These are phyloP conservation scores for Ischnura elegans DNA, from an alignment of 2,888 invertebrate genomes.

Conservation along the genomic window DNA sequence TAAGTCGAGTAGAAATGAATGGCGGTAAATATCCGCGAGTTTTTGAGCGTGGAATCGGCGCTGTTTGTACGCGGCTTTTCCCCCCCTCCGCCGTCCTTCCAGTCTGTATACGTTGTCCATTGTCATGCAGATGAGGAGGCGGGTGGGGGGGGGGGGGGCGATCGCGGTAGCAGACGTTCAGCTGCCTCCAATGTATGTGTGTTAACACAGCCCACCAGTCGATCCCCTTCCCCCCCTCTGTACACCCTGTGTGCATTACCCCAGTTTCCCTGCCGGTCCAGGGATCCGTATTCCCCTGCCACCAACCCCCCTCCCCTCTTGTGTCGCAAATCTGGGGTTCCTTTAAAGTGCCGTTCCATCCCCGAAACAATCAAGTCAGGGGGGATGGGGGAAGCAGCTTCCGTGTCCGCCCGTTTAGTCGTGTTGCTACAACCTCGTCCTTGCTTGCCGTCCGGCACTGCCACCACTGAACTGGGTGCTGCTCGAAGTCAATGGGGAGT, in stretches of 20 bases:
- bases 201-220: neutral
- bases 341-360: slow-evolving; percentile 23
- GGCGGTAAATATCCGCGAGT: slow-evolving; percentile 52
- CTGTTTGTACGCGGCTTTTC: neutral
- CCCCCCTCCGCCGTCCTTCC: neutral
- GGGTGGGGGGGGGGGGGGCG: neutral
- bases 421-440: neutral
- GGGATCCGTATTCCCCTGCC: neutral
- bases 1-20: slow-evolving; percentile 67
- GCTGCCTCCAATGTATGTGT: neutral
- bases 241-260: neutral
- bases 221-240: neutral
- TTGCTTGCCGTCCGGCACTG: neutral
- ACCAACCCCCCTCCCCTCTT: neutral
- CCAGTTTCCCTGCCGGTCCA: neutral
- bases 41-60: slow-evolving; percentile 23
- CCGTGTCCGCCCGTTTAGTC: neutral
- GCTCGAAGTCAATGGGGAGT: neutral
- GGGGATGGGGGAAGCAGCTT: neutral
- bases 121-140: slow-evolving; percentile 51
- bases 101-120: slow-evolving; percentile 38
- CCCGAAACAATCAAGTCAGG: neutral
- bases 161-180: slow-evolving; percentile 33
- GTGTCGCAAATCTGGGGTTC: neutral
- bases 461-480: too few species aligned